Conservation (phyloP, 53 echinoderm and acorn worm species). For the Henricia sp. region DNA sequence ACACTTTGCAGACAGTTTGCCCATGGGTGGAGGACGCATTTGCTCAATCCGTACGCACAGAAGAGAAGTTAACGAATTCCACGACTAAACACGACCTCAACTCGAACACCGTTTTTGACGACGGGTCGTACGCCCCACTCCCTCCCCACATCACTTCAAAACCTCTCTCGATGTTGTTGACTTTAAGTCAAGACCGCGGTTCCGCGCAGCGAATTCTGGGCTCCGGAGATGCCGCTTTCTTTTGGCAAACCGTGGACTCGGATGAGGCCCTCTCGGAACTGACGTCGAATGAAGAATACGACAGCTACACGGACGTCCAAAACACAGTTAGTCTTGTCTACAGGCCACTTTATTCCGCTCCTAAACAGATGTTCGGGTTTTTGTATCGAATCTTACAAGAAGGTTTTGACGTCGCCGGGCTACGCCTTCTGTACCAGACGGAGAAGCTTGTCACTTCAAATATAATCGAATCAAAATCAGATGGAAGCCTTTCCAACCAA, state of each 20-base stretch:
- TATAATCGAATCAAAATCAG: neutral
- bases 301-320: constrained; percentile 74
- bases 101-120: constrained; percentile 67
- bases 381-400: constrained; percentile 84
- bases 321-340: constrained; percentile 91
- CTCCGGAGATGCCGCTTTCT: constrained; percentile 73
- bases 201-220: constrained; percentile 70
- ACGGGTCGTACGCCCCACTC: constrained; percentile 86
- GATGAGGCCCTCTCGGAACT: constrained; percentile 70
- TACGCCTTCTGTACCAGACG: constrained; percentile 79
- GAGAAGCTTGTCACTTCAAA: constrained; percentile 54
- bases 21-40: constrained; percentile 76
- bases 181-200: constrained; percentile 56
- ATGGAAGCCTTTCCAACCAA: neutral
- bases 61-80: constrained; percentile 68
- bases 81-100: constrained; percentile 26
- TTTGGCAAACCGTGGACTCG: constrained; percentile 88
- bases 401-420: constrained; percentile 78
- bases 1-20: constrained; percentile 73
- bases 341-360: constrained; percentile 71
- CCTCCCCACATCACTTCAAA: constrained; percentile 78
- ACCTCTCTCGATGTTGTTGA: constrained; percentile 79
- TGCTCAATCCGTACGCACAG: constrained; percentile 56
- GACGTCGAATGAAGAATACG: constrained; percentile 59
- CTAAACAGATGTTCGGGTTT: constrained; percentile 74